A percentile compares a stretch with the other conserved stretches of the same genome.
Conservation (phyloP, 2,113 vertebrate species). For the Gymnorhina tibicen region DNA sequence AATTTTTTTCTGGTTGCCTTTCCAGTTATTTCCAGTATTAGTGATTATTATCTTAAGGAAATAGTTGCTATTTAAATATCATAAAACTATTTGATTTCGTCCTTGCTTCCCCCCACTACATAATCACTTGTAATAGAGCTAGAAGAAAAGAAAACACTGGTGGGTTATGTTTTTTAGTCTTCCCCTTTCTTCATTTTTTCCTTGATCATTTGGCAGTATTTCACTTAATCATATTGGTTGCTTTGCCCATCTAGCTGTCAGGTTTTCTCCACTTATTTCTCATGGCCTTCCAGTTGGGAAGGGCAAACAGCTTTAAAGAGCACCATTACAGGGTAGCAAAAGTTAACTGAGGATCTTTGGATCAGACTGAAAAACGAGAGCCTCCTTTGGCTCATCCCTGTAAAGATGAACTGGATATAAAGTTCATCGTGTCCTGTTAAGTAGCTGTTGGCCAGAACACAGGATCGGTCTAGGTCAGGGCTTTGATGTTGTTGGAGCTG, state of each 20-base stretch:
- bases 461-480: not conserved
- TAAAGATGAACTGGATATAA: not conserved
- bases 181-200: not conserved
- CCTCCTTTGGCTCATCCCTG: not conserved
- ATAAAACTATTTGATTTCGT: not conserved
- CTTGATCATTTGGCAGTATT: not conserved
- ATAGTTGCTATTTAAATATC: not conserved
- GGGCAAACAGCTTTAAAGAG: not conserved
- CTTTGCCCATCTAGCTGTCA: not conserved
- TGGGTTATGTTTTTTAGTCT: rapidly evolving
- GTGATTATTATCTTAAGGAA: not conserved
- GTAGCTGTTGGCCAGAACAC: not conserved
- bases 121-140: not conserved
- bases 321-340: not conserved
- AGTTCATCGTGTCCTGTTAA: conserved; percentile 12
- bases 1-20: not conserved
- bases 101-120: not conserved
- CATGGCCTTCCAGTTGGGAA: not conserved
- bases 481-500: conserved; percentile 44
- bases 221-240: not conserved
- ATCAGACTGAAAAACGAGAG: not conserved
- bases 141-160: not conserved
- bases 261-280: not conserved
- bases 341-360: not conserved
- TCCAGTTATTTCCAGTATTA: not conserved